Conservation (phyloP, 1,140 invertebrate genomes). For the Nautilus pompilius region DNA sequence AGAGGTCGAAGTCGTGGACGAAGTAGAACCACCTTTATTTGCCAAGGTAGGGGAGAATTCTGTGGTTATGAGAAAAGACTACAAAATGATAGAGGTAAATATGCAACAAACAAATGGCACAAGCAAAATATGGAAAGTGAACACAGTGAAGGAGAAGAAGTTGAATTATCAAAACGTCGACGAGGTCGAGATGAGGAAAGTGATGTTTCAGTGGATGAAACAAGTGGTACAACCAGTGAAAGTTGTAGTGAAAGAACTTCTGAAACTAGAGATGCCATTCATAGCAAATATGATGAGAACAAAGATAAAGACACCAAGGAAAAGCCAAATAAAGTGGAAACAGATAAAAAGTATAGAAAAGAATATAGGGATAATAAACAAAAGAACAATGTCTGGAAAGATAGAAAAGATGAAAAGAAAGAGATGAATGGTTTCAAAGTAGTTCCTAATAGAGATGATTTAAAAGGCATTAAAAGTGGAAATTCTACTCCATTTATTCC, state of each 20-base stretch:
- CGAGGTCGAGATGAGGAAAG: constrained; percentile 47
- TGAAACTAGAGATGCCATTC: constrained; percentile 19
- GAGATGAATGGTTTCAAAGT: constrained; percentile 15
- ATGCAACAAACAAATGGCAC: constrained; percentile 2
- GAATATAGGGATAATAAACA: neutral
- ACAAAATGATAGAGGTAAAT: neutral
- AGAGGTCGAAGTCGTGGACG: constrained; percentile 30
- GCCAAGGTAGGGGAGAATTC: constrained; percentile 31
- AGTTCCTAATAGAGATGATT: constrained; percentile 9
- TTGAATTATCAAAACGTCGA: constrained; percentile 21
- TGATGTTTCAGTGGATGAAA: constrained; percentile 50
- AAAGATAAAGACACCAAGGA: too few species aligned
- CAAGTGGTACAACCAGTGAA: constrained; percentile 37
- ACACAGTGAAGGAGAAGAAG: constrained; percentile 31
- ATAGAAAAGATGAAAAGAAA: constrained; percentile 14
- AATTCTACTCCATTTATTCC: constrained; percentile 64
- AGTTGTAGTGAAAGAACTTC: constrained; percentile 26
- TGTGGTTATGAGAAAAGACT: constrained; percentile 20
- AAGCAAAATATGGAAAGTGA: constrained; percentile 24
- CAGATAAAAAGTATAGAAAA: too few species aligned
- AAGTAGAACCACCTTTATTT: constrained; percentile 14
- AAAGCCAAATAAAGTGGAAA: too few species aligned
- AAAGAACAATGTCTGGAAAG: constrained; percentile 7
- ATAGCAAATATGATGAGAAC: constrained; percentile 11
- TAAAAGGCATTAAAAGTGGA: constrained; percentile 3